phyloP scores from a whole-genome alignment of 2,888 invertebrate genomes.

The Eristalinus sepulchralis region DNA sequence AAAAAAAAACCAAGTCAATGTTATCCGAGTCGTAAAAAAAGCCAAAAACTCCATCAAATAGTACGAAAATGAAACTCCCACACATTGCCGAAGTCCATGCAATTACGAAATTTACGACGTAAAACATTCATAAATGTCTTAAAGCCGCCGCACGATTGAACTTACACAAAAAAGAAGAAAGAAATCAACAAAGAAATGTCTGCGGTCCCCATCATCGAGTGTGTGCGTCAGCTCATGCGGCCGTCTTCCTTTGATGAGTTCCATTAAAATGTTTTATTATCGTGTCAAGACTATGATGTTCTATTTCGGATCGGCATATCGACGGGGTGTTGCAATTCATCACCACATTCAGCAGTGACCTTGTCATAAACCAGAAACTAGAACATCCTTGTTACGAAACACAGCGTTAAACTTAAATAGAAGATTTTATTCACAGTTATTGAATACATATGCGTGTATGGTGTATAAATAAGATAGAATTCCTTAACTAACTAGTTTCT shows the following conservation, averaged over 20 bases:
- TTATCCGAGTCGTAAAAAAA: not conserved
- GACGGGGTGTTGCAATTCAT: not conserved
- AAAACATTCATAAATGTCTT: not conserved
- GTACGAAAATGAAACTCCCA: not conserved
- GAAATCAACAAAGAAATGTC: not conserved
- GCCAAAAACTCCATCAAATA: not conserved
- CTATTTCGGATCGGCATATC: not conserved
- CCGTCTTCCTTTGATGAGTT: conserved; percentile 22
- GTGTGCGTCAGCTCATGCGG: not conserved
- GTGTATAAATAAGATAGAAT: conserved; percentile 47
- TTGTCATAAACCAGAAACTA: not conserved
- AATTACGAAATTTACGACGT: not conserved
- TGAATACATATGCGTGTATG: conserved; percentile 1
- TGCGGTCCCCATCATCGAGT: not conserved
- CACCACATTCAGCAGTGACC: not conserved
- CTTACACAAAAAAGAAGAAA: not conserved
- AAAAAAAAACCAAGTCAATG: not conserved
- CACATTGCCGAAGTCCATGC: not conserved
- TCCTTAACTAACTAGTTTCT: conserved; percentile 47
- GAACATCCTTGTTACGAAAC: not conserved
- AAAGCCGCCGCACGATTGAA: not conserved
- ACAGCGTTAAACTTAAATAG: conserved; percentile 47
- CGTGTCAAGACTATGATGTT: conserved; percentile 28
- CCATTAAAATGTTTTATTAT: conserved; percentile 35
- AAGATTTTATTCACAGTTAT: conserved; percentile 63